phyloP scores from a whole-genome alignment of 23 tunicate genomes.

The Ascidia mentula region DNA sequence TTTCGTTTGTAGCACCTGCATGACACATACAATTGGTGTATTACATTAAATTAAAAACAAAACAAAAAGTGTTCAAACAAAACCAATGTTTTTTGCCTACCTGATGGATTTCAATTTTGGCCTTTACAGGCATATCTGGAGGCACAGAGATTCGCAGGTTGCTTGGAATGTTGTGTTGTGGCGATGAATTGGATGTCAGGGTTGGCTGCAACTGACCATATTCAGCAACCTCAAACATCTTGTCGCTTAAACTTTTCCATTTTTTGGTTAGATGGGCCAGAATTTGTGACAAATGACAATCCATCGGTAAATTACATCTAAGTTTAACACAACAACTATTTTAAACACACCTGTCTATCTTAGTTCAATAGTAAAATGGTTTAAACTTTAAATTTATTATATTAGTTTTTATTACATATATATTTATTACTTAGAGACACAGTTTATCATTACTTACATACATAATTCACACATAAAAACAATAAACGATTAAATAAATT shows the following conservation, averaged over 20 bases:
- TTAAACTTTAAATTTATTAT: not conserved
- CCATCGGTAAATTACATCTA: slow-evolving; percentile 52
- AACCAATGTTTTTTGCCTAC: slow-evolving; percentile 3
- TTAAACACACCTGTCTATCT: not conserved
- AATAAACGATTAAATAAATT: too few species aligned
- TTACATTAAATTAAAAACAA: not conserved
- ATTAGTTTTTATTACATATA: too few species aligned
- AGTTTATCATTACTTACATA: too few species aligned
- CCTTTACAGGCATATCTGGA: slow-evolving; percentile 53
- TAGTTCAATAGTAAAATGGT: not conserved
- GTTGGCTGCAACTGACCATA: slow-evolving; percentile 12
- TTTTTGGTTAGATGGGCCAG: slow-evolving; percentile 38
- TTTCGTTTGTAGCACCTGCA: slow-evolving; percentile 27
- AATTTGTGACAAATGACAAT: slow-evolving; percentile 48
- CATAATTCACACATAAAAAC: too few species aligned
- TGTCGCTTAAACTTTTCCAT: slow-evolving; percentile 61
- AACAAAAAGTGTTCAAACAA: not conserved
- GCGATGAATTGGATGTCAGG: too few species aligned
- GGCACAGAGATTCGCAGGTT: slow-evolving; percentile 51
- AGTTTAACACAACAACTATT: not conserved
- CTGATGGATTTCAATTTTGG: slow-evolving; percentile 62
- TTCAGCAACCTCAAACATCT: slow-evolving; percentile 44
- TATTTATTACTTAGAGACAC: too few species aligned
- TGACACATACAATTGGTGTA: not conserved
- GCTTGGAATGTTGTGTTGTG: not conserved